Evolutionary conservation across 2,888 invertebrate species (phyloP).

Genomic region (Lasioglossum calceatum): DNA sequence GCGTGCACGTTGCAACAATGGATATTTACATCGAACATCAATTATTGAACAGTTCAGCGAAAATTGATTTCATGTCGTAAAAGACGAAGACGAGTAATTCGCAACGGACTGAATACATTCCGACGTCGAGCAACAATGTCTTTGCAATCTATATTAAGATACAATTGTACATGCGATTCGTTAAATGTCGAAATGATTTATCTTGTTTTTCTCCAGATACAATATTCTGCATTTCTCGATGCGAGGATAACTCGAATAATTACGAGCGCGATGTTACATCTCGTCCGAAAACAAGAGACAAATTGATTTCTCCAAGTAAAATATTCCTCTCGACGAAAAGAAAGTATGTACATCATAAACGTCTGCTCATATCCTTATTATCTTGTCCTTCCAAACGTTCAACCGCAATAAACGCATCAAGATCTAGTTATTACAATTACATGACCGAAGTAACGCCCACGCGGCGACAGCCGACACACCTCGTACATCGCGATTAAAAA

Average conservation of each 20-base stretch:
- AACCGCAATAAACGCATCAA: not conserved
- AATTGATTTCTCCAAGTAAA: not conserved
- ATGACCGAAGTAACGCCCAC: not conserved
- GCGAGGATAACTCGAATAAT: not conserved
- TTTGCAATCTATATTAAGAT: not conserved
- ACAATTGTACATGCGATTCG: not conserved
- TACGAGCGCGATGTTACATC: not conserved
- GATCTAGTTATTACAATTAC: conserved; percentile 2
- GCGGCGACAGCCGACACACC: not conserved
- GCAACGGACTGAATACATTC: not conserved
- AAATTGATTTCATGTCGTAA: not conserved
- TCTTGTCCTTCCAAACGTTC: not conserved
- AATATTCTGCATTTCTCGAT: not conserved
- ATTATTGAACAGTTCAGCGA: not conserved
- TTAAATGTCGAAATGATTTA: not conserved
- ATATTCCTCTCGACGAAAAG: not conserved
- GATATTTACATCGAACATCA: not conserved
- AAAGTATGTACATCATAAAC: not conserved
- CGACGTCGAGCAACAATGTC: not conserved
- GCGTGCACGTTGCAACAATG: not conserved
- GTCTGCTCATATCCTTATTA: not conserved
- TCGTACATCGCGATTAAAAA: not conserved
- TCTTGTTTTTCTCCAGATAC: too few species aligned
- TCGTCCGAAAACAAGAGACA: not conserved
- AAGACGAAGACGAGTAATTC: not conserved